These are phyloP conservation scores for Leptogaster cylindrica DNA, from an alignment of 2,888 invertebrate genomes.

Conservation along the genomic window DNA sequence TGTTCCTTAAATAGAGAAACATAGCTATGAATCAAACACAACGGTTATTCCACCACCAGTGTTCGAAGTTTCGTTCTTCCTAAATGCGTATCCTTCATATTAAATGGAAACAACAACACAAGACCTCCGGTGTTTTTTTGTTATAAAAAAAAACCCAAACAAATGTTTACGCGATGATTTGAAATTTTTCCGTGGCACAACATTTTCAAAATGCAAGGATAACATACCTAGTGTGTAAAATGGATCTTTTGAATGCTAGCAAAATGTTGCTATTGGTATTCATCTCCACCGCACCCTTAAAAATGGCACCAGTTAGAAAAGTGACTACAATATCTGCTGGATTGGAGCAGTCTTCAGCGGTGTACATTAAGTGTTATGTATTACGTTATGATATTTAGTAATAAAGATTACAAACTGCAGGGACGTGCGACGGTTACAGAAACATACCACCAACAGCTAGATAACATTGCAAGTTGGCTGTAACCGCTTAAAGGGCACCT, in stretches of 20 bases:
- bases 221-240: no score
- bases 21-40: no score
- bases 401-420: slow-evolving; percentile 40
- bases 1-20: background rate
- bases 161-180: no score
- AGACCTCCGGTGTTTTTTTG: no score
- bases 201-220: no score
- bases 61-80: no score
- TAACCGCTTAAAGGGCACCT: slow-evolving; percentile 35
- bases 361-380: slow-evolving; percentile 34
- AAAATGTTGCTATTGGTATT: slow-evolving; percentile 2
- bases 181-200: no score
- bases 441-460: background rate
- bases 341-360: slow-evolving; percentile 3
- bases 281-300: background rate
- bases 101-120: no score
- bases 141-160: no score
- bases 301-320: background rate
- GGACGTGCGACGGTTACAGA: slow-evolving; percentile 27
- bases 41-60: background rate
- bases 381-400: slow-evolving; percentile 36
- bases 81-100: no score
- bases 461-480: slow-evolving; percentile 5
- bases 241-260: no score
- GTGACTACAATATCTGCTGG: background rate